Conservation (phyloP, 2,113 vertebrate species). For the Brevimyrus niger region DNA sequence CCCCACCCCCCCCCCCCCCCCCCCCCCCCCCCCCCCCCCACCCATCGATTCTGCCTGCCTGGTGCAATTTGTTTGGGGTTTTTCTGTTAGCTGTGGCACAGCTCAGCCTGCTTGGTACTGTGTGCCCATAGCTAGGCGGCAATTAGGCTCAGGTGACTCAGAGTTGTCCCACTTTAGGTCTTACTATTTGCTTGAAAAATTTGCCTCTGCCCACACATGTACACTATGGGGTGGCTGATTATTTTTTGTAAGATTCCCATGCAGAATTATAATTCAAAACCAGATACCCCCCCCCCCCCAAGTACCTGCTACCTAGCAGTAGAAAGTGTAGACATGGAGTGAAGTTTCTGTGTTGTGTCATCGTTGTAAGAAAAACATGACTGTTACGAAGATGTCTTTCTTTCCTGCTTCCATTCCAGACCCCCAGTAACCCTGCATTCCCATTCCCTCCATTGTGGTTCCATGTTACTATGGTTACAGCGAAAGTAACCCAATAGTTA, state of each 20-base stretch:
- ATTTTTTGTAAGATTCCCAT: not conserved
- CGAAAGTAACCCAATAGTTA: not conserved
- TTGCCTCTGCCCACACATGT: not conserved
- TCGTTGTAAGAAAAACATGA: not conserved
- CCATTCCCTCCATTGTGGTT: no score
- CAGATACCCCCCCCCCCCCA: not conserved
- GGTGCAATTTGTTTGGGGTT: constrained; percentile 7
- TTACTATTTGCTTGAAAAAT: not conserved
- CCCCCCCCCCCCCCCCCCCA: constrained; percentile 33
- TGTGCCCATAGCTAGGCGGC: not conserved
- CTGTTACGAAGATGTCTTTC: not conserved
- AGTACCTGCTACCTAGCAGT: not conserved
- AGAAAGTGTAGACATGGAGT: not conserved
- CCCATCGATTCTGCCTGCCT: constrained; percentile 16
- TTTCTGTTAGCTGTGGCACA: not conserved
- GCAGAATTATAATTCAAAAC: not conserved
- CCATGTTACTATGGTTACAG: not conserved
- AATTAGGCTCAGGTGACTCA: not conserved
- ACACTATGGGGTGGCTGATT: not conserved
- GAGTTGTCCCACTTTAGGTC: not conserved
- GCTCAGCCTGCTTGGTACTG: not conserved
- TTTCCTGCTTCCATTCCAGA: not conserved
- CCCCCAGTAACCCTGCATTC: not conserved
- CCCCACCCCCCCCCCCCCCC: no score
- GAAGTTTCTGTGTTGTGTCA: not conserved